Evolutionary conservation across 2,113 vertebrate species (phyloP), one percentile per base, ranked within the genome.

Genomic region (Neopipo cinnamomea): DNA sequence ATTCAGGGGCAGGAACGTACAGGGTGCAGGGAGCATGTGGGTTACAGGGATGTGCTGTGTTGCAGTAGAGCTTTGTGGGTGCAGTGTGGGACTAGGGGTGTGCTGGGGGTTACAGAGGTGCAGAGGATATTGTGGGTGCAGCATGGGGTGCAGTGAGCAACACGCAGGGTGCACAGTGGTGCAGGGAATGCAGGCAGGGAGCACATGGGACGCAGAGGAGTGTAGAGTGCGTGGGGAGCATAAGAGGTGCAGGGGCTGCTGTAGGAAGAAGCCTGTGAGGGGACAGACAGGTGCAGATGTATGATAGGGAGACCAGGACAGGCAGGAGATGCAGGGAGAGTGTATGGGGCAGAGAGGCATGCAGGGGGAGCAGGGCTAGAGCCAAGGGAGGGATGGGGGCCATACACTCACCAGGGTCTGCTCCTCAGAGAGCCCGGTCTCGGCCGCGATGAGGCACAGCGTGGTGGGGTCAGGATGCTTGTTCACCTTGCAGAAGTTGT

Each of bases 401-500:
- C 5, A 5, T 30, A 12, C 14, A 70, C 98, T 98, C 87, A 98
- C 98, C 97, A 96, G 93, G 11, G 98, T 98, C 93, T 98, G 97
- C 87, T 98, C 97, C 95, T 98, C 98, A 0, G 98, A 96, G 1
- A 98, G 98, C 30, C 98, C 98, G 0, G 98, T 97, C 96, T 98
- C 98, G 1, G 98, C 98, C 0, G 98, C 97, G 2, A 98, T 98
- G 73, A 98, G 98, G 93, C 97, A 97, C 82, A 98, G 96, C 8
- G 97, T 98, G 56, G 98, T 96, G 76, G 97, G 67, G 65, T 98
- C 98, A 14, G 98, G 98, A 75, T 98, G 97, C 92, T 97, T 98
- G 97, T 98, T 97, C 77, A 97, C 97, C 85, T 97, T 98, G 97
- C 71, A 97, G 89, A 98, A 98, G 81, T 98, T 98, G 89, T 97